Percentiles rank a stretch among this genome's conserved stretches.
These are phyloP conservation scores for Oscheius sp. DNA, from an alignment of 2,888 invertebrate genomes.

Conservation along the genomic window DNA sequence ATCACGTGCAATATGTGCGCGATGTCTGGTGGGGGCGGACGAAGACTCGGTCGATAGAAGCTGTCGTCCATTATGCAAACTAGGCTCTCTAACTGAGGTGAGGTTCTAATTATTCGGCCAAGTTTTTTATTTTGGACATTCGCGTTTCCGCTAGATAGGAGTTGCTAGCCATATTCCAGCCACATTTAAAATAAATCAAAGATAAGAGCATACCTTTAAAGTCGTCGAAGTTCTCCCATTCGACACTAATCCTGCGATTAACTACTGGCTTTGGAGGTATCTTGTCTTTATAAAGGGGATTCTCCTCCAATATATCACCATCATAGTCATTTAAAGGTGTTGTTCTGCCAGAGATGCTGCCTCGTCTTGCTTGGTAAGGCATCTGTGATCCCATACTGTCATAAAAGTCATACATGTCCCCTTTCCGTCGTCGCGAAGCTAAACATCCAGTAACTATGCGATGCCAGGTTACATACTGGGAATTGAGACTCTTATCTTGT, in stretches of 20 bases:
- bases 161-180: neutral
- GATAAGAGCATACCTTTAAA: conserved; percentile 43
- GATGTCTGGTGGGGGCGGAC: conserved; percentile 34
- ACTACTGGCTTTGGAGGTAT: conserved; percentile 71
- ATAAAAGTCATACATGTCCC: conserved; percentile 65
- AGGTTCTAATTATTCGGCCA: conserved; percentile 20
- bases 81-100: conserved; percentile 27
- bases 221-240: conserved; percentile 72
- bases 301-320: conserved; percentile 67
- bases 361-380: conserved; percentile 44
- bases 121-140: neutral
- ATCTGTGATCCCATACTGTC: conserved; percentile 61
- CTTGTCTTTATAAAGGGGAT: conserved; percentile 62
- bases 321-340: conserved; percentile 57
- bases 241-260: conserved; percentile 65
- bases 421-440: conserved; percentile 39
- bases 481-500: conserved; percentile 58
- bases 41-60: conserved; percentile 37
- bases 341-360: conserved; percentile 44
- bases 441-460: neutral
- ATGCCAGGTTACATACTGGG: conserved; percentile 37
- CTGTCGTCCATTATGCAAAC: conserved; percentile 38
- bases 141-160: neutral
- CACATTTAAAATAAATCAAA: neutral
- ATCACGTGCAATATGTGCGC: conserved; percentile 37